phyloP scores from a whole-genome alignment of 2,113 vertebrate genomes.

The Pteropus alecto region DNA sequence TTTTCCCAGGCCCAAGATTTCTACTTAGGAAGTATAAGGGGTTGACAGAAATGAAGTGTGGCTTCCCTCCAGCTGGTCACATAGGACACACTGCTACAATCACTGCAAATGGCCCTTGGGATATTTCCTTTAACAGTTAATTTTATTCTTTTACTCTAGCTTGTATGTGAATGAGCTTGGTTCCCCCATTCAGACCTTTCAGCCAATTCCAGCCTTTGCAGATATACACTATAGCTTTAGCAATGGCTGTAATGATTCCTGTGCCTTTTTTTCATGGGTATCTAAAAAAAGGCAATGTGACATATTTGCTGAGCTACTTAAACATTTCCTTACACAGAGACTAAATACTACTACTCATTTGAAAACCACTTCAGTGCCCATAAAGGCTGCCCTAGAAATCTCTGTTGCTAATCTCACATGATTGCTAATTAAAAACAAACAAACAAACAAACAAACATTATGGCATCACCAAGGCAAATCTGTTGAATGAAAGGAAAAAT shows the following conservation, averaged over 20 bases:
- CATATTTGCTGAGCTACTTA: slow-evolving; percentile 23
- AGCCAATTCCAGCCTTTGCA: slow-evolving; percentile 1
- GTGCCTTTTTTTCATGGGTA: neutral
- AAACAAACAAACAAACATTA: too few relatives aligned
- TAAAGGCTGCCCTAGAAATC: slow-evolving; percentile 8
- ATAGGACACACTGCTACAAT: neutral
- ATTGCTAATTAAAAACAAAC: neutral
- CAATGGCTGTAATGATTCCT: neutral
- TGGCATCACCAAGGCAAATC: slow-evolving; percentile 35
- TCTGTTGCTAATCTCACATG: slow-evolving; percentile 26
- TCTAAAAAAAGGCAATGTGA: neutral
- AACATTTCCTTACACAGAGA: neutral
- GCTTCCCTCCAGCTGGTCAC: neutral
- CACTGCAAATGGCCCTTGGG: neutral
- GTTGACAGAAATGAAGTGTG: neutral
- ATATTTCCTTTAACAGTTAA: neutral
- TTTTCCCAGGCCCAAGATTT: neutral
- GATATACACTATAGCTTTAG: neutral
- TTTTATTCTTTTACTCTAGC: neutral
- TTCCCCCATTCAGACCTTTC: neutral
- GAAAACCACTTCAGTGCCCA: slow-evolving; percentile 36
- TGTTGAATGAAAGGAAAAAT: slow-evolving; percentile 28
- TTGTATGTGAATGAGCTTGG: neutral
- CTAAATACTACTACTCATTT: slow-evolving; percentile 39
- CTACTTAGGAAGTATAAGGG: neutral